Evolutionary conservation across 2,888 invertebrate genomes (phyloP), one percentile per base, ranked within the genome.

Genomic region (Andrena camellia): DNA sequence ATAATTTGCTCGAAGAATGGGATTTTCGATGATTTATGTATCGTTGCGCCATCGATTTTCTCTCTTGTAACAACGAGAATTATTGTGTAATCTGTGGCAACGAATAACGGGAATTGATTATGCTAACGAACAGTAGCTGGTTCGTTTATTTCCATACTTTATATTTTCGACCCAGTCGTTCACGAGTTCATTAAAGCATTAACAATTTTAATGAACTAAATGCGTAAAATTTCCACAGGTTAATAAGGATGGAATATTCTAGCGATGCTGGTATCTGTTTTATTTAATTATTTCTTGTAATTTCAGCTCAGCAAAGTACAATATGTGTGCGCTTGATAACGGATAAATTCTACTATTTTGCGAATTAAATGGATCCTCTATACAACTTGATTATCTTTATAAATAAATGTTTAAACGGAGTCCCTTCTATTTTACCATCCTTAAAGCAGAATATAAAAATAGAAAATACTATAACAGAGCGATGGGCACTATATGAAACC

Each of bases 1-100:
- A 78, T 72, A 60, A 72, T 64, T 71, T 29, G 35, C 59, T 63
- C 60, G 31, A 20, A 54, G 66, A 62, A 50, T 69, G 52, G 52
- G 63, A 42, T 66, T 81, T 64, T 73, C 54, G 50, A 48, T 67
- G 62, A 73, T 57, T 50, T 54, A 29, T 52, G 35, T 50, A 23
- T 3, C n/a, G 52, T 42, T 10, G 10, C 63, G 20, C 29, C 29
- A 48, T 60, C 67, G 67, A 75, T 62, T 59, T 42, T 1, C 13
- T 26, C 23, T 57, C 1, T 42, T 42, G 13, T 3, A 42, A 42
- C 42, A 42, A 42, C 42, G 4, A 42, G 42, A 17, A 42, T 42
- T 42, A 42, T 42, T 42, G 17, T 42, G 17, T 42, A 42, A 42
- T 17, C 42, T 42, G 42, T 13, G 13, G 13, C 42, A 42, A 42